Evolutionary conservation across 1,140 invertebrate species (phyloP), one percentile per base, ranked within the genome.

Genomic region (Papilio polyxenes): DNA sequence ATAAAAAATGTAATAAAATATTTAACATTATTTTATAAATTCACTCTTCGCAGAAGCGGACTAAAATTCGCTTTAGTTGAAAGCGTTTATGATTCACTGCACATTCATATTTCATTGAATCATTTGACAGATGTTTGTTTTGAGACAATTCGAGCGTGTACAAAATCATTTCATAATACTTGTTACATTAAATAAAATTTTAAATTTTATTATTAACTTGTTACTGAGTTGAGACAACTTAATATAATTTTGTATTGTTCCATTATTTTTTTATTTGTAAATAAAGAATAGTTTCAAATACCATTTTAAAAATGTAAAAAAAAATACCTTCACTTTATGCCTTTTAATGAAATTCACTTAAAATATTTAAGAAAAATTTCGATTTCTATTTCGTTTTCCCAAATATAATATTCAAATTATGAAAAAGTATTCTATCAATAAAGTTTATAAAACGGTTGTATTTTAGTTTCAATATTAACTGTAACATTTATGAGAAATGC

Each of bases 401-500:
- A 15, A 53, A 13, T 53, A 17, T 53, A 53, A 13, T 53, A 17
- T 53, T 53, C 13, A 53, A 4, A 53, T 4, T 53, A 53, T 13
- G 5, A 44, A 44, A 44, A 44, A 44, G 40, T 44, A 44, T 44
- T 44, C 4, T 44, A 44, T 44, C 40, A 44, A 44, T 44, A 44
- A 44, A 44, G 40, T 44, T 44, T 44, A 44, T 4, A 44, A 44
- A 44, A 44, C 40, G 7, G 40, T 44, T 44, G 40, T 4, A 44
- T 44, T 31, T 44, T 44, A 44, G 7, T 44, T 44, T 44, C 4
- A 44, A 44, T 44, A 44, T 44, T 44, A 44, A 44, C 40, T 44
- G 40, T 44, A 44, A 6, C 40, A 83, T 84, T 75, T 48, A 82
- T 78, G 89, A 93, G 89, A 92, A 92, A 91, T 92, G 92, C 89